A percentile compares a stretch with the other conserved stretches of the same genome.
Conservation (phyloP, 2,888 invertebrate genomes). For the Melanostoma mellinum region DNA sequence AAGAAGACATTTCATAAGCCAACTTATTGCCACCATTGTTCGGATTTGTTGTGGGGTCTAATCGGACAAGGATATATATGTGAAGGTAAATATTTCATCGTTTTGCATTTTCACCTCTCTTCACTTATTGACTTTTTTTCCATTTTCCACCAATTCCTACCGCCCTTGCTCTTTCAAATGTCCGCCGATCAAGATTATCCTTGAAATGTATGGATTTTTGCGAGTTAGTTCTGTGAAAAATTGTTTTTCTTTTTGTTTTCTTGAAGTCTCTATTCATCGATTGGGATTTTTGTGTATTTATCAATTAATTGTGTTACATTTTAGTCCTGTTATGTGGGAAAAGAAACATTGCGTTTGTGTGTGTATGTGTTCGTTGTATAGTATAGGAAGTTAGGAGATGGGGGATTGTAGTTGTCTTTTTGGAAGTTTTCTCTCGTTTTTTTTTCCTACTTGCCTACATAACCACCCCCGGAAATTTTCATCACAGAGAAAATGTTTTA, state of each 20-base stretch:
- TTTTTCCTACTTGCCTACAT: constrained; percentile 25
- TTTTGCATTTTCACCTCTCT: neutral
- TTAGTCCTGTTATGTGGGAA: constrained; percentile 11
- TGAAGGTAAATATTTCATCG: constrained; percentile 89
- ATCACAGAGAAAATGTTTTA: constrained; percentile 52
- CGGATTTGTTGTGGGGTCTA: constrained; percentile 99
- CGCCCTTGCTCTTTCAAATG: no score
- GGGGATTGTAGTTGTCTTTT: constrained; percentile 16
- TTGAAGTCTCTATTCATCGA: neutral
- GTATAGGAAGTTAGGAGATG: neutral
- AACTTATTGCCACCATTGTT: constrained; percentile 99
- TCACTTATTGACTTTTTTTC: no score
- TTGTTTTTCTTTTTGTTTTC: neutral
- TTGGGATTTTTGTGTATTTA: neutral
- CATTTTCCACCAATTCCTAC: no score
- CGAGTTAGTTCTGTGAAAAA: no score
- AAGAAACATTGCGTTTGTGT: neutral
- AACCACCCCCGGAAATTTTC: constrained; percentile 39
- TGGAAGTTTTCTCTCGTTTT: constrained; percentile 29
- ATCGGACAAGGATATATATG: constrained; percentile 99
- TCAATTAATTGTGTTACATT: constrained; percentile 9
- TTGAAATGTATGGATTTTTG: no score
- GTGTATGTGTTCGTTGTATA: neutral
- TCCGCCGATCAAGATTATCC: no score
- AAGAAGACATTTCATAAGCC: constrained; percentile 99